phyloP scores from a whole-genome alignment of 2,113 vertebrate genomes.

The Corvus hawaiiensis region DNA sequence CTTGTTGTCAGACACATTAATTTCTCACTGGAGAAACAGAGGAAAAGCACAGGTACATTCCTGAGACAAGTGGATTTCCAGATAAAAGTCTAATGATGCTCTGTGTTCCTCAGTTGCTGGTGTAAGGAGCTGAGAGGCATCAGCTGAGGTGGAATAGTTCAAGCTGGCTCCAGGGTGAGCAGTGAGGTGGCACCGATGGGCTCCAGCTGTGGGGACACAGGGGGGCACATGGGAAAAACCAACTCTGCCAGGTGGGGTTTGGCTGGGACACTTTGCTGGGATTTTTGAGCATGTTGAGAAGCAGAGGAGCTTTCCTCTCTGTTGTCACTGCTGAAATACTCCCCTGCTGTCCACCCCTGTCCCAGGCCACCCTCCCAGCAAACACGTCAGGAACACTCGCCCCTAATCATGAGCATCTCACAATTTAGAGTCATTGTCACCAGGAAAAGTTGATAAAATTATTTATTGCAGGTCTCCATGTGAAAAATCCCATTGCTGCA shows the following conservation, averaged over 20 bases:
- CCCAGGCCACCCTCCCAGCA: not conserved
- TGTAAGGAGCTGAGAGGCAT: not conserved
- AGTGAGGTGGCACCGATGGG: not conserved
- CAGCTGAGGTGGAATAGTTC: not conserved
- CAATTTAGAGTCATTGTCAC: not conserved
- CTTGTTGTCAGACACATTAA: conserved; percentile 41
- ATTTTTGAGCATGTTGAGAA: not conserved
- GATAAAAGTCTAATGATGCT: not conserved
- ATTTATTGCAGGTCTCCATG: not conserved
- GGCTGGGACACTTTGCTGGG: not conserved
- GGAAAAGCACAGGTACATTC: not conserved
- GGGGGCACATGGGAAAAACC: not conserved
- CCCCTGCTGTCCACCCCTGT: not conserved
- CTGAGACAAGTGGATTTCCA: not conserved
- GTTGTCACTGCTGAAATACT: not conserved
- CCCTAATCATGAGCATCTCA: not conserved
- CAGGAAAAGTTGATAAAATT: not conserved
- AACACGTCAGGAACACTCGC: not conserved
- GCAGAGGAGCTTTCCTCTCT: not conserved
- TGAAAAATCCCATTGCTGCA: not conserved
- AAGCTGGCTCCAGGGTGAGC: not conserved
- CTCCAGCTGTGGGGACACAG: not conserved
- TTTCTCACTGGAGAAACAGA: not conserved
- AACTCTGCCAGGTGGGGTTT: not conserved
- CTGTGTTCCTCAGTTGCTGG: not conserved